Percentiles rank a stretch among this genome's conserved stretches.
phyloP scores from a whole-genome alignment of 2,113 vertebrate genomes.

The Odobenus rosmarus region DNA sequence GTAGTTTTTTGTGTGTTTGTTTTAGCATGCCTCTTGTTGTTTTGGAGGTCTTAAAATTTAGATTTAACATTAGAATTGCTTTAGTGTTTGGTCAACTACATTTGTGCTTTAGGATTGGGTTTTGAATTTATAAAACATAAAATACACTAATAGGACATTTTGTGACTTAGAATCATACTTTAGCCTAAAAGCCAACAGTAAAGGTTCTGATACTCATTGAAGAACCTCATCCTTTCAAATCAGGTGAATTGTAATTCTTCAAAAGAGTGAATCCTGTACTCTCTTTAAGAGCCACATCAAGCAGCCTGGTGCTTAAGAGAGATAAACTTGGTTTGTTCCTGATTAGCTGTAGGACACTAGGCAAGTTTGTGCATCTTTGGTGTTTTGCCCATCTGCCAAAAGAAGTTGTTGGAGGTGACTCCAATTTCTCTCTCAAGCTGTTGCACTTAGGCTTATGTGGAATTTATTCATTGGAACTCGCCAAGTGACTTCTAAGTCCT shows the following conservation, averaged over 20 bases:
- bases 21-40: not conserved
- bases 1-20: not conserved
- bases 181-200: not conserved
- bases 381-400: not conserved
- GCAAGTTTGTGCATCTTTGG: not conserved
- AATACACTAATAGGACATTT: not conserved
- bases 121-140: not conserved
- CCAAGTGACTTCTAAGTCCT: not conserved
- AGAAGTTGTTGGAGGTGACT: not conserved
- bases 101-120: not conserved
- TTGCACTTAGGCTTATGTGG: not conserved
- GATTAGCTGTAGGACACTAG: not conserved
- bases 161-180: not conserved
- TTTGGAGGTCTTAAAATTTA: not conserved
- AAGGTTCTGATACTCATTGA: not conserved
- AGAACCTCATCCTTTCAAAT: not conserved
- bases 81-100: constrained; percentile 47
- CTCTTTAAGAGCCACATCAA: not conserved
- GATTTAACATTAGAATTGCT: constrained; percentile 12
- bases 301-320: not conserved
- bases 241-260: not conserved
- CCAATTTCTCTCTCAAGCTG: not conserved
- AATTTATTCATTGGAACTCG: not conserved
- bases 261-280: not conserved
- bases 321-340: not conserved